These are phyloP conservation scores for Urocolius indicus DNA, from an alignment of 2,113 vertebrate species.

Conservation along the genomic window DNA sequence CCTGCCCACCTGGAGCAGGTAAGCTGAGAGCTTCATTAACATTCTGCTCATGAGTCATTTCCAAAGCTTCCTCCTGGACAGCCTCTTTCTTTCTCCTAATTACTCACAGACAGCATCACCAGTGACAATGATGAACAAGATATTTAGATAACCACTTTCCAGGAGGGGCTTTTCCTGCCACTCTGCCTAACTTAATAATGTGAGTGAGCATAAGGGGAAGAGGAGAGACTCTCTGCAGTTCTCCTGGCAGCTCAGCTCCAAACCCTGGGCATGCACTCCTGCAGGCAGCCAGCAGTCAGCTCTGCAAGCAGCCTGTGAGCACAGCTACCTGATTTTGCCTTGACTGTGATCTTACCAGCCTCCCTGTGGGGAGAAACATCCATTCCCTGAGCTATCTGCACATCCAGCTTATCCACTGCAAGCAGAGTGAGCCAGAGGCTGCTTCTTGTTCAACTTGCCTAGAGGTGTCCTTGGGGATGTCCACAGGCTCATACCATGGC, in stretches of 20 bases:
- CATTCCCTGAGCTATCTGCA: background rate
- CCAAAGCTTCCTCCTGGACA: background rate
- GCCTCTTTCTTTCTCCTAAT: background rate
- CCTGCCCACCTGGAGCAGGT: background rate
- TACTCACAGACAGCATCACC: background rate
- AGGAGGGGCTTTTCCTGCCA: background rate
- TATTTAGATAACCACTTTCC: background rate
- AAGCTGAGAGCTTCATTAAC: background rate
- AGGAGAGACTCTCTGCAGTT: fast-evolving
- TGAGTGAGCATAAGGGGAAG: background rate
- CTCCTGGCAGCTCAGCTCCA: background rate
- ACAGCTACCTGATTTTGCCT: fast-evolving
- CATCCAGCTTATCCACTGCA: background rate
- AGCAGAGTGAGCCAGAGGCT: background rate
- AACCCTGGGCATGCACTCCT: fast-evolving
- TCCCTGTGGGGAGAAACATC: background rate
- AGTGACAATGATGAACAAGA: background rate
- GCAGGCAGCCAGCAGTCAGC: background rate
- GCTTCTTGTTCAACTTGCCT: background rate
- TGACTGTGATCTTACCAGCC: background rate
- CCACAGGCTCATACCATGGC: fast-evolving
- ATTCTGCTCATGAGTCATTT: slow-evolving; percentile 19
- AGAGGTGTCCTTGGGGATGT: background rate
- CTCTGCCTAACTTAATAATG: background rate
- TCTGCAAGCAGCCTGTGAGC: background rate